Base-by-base conservation (phyloP, 1,140 invertebrate species). In the Pentalonia nigronervosa region DNA sequence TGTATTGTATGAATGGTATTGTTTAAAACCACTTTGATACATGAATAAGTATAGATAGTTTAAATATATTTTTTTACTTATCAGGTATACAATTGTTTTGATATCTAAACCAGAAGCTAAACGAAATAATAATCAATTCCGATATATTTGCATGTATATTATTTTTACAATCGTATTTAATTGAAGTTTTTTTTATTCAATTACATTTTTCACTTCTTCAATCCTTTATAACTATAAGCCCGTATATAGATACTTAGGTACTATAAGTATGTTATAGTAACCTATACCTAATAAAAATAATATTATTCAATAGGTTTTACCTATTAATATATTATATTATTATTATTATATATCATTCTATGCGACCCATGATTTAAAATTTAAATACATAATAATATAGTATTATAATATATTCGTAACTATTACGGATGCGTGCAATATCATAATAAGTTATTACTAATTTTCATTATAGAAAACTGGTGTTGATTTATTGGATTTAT, bases 401-500 rank as follows among this genome's bases (percentile, higher is more conserved):
- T 76, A 11, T 45, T 11, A 11, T 41, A 25, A 84, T 84, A 25
- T 84, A 30, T 41, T 41, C 84, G 17, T 17, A 87, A 87, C 30
- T n/a, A 87, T 36, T 41, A 84, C 23, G 83, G 21, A 53, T 34
- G 48, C n/a, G 2, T 34, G 87, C 7, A 53, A 47, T 86, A 86
- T 86, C 47, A 86, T 47, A 47, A 47, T 86, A 47, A 47, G 25
- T 86, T 87, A 87, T 87, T 86, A 47, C 25, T 30, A 86, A 45
- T 86, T 87, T 48, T 47, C 17, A 34, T 34, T 23, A 87, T 87
- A 30, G 30, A n/a, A 87, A 48, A 87, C 86, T 50, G 9, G 47
- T 48, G 30, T 87, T 87, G 86, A 87, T 87, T 87, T 87, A 87
- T 84, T 87, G 30, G 83, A 45, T 84, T 84, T 84, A 81, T 34